Evolutionary conservation across 2,888 invertebrate species (phyloP).

Genomic region (Drosophila stalkeri): DNA sequence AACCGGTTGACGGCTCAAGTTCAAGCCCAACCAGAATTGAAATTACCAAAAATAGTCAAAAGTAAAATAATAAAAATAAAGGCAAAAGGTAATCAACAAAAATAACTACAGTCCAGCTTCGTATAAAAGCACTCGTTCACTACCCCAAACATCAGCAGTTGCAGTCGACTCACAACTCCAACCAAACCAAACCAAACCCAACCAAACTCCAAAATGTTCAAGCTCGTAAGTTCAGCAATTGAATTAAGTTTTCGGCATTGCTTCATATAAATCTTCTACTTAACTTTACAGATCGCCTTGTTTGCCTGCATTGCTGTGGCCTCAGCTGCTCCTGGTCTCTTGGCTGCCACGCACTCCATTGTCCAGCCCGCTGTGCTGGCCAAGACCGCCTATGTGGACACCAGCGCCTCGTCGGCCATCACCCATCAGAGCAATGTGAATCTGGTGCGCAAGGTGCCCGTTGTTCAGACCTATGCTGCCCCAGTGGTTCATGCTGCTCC

Average conservation of each 20-base stretch:
- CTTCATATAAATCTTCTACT: neutral
- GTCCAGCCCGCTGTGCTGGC: conserved; percentile 80
- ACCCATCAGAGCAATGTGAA: conserved; percentile 87
- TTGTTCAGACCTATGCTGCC: conserved; percentile 44
- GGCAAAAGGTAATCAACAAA: conserved; percentile 2
- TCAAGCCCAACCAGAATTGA: conserved; percentile 60
- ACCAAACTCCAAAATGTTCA: conserved; percentile 81
- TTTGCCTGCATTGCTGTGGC: conserved; percentile 87
- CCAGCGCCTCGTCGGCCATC: conserved; percentile 85
- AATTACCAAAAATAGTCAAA: conserved; percentile 32
- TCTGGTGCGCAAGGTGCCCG: conserved; percentile 85
- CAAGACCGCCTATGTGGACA: conserved; percentile 81
- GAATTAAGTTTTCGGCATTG: neutral
- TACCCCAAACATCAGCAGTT: conserved; percentile 72
- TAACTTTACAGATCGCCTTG: conserved; percentile 86
- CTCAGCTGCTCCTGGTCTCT: conserved; percentile 83
- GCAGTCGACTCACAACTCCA: conserved; percentile 60
- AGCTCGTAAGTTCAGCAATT: conserved; percentile 81
- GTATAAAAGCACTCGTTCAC: conserved; percentile 68
- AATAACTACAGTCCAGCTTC: conserved; percentile 23
- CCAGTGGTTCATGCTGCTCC: conserved; percentile 52
- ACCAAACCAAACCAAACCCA: conserved; percentile 50
- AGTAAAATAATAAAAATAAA: neutral
- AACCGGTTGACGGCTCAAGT: conserved; percentile 76
- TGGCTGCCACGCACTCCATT: conserved; percentile 77